Base-by-base conservation (phyloP, 2,888 invertebrate genomes). In the Cheilosia scutellata region DNA sequence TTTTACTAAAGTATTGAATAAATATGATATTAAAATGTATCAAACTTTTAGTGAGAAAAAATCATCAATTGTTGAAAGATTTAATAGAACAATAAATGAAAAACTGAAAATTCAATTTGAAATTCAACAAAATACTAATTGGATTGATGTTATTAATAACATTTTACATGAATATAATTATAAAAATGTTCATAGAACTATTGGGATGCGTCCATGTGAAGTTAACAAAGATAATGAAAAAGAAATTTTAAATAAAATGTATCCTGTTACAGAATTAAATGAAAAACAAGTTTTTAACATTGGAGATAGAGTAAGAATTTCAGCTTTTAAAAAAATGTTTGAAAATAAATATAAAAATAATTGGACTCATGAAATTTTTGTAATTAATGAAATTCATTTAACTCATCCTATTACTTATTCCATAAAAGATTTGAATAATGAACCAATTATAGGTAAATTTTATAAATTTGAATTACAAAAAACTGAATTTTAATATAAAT, bases 51-150 rank as follows among this genome's bases (percentile, higher is more conserved):
- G 79, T 58, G 68, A 76, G 37, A 87, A 71, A 37, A 90, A 89
- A 82, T 88, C 89, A 11, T 63, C 88, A 47, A 89, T 89, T 33
- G 88, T 88, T 9, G 89, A 89, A 82, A 74, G 89, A 68, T 88
- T 89, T 53, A 89, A 88, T 80, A 65, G 88, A 71, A 89, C 89
- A 33, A 63, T 89, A 25, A 89, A 89, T 80, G 47, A 55, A 53
- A 82, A 62, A 53, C 77, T 89, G 75, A 89, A 82, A 75, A 82
- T 87, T 62, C 60, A 88, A 62, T 89, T 89, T 78, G 89, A 88
- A 65, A 62, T 88, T 44, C 75, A 88, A 68, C 89, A 89, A 60
- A 87, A 79, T 37, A 89, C 49, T 49, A 49, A 47, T 16, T 47
- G 89, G 89, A 83, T 88, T 62, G 68, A 89, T 84, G 65, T 80